These are phyloP conservation scores for Eurystomus gularis DNA, from an alignment of 2,113 vertebrate genomes.

Conservation along the genomic window DNA sequence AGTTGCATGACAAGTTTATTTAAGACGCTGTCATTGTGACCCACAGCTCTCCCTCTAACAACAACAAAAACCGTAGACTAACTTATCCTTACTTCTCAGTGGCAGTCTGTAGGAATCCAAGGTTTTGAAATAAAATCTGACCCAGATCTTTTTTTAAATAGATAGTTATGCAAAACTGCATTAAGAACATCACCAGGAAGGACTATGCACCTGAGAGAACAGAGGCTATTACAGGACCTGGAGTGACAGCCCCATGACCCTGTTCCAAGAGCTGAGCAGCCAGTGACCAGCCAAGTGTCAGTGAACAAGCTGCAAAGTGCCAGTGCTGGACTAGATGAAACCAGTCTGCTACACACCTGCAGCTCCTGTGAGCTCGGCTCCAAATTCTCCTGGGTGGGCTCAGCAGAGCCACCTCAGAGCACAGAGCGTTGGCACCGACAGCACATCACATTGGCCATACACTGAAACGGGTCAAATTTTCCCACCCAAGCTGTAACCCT, in stretches of 20 bases:
- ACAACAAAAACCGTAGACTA: not conserved
- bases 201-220: no score
- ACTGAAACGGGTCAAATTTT: fast-evolving
- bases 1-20: not conserved
- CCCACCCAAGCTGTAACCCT: not conserved
- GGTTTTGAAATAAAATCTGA: not conserved
- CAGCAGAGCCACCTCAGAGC: not conserved
- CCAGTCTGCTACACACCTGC: not conserved
- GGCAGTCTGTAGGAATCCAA: not conserved
- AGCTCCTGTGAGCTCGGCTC: not conserved
- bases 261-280: not conserved
- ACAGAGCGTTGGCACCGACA: not conserved
- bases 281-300: not conserved
- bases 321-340: not conserved
- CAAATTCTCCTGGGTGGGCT: not conserved
- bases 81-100: not conserved
- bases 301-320: no score
- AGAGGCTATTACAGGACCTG: not conserved
- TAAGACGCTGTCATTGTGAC: not conserved
- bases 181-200: not conserved
- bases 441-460: fast-evolving
- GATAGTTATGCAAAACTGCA: not conserved
- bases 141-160: not conserved
- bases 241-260: not conserved
- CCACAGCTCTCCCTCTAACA: not conserved